phyloP scores from a whole-genome alignment of 2,797 vertebrate species.

The Phataginus tetradactyla region DNA sequence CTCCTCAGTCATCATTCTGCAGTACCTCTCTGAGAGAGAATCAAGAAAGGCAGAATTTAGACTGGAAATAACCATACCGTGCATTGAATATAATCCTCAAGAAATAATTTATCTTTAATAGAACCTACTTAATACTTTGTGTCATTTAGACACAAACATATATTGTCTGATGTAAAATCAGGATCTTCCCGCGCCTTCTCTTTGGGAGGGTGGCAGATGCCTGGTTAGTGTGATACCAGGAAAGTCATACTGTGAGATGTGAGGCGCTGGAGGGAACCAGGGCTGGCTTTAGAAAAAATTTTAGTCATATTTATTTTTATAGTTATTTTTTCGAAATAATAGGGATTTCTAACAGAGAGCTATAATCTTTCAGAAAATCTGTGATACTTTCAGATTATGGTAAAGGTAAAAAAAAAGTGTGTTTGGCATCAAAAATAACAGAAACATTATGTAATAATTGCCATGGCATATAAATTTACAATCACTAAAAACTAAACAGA shows the following conservation, averaged over 20 bases:
- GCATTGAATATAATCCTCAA: neutral
- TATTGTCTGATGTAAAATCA: neutral
- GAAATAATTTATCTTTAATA: neutral
- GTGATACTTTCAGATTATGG: neutral
- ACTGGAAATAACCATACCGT: neutral
- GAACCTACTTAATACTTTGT: neutral
- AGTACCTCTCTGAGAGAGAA: neutral
- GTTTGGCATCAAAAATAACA: neutral
- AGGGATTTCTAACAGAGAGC: neutral
- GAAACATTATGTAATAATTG: neutral
- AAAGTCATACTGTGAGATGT: too few species aligned
- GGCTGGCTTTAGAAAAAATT: neutral
- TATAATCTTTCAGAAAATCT: neutral
- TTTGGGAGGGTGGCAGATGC: neutral
- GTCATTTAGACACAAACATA: neutral
- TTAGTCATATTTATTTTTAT: neutral
- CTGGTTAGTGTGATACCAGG: neutral
- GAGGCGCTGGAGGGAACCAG: neutral
- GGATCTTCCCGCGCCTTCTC: accelerated
- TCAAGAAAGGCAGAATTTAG: neutral
- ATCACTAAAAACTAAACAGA: neutral
- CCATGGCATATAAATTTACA: neutral
- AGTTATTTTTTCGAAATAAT: neutral
- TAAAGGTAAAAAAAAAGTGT: neutral
- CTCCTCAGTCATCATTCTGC: neutral